Conservation (phyloP, 1,140 invertebrate species). For the Probaryconus sp. region DNA sequence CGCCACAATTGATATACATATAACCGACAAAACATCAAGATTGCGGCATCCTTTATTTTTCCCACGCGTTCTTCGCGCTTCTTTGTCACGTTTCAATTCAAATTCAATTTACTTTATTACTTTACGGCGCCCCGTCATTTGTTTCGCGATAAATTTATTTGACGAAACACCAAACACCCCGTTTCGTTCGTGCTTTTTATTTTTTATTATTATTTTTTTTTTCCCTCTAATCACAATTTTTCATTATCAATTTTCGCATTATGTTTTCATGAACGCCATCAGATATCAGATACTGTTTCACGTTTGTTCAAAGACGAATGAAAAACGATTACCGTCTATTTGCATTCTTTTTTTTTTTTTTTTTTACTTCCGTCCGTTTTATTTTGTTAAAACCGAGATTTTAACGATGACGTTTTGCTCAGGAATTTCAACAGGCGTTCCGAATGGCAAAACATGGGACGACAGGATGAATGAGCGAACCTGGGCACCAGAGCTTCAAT, state of each 20-base stretch:
- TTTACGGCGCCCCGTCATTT: slow-evolving; percentile 33
- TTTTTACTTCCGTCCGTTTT: neutral
- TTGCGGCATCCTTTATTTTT: slow-evolving; percentile 32
- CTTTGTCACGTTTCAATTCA: slow-evolving; percentile 58
- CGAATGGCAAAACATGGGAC: no score
- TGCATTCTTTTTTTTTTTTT: neutral
- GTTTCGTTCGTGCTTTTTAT: neutral
- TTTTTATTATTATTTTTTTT: no score
- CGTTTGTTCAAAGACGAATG: neutral
- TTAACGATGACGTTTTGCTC: slow-evolving; percentile 1
- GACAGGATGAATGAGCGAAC: no score
- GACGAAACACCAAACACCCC: slow-evolving; percentile 5
- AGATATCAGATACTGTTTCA: neutral
- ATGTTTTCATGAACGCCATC: slow-evolving; percentile 2
- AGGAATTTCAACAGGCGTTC: no score
- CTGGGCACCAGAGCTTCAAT: no score
- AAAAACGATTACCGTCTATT: neutral
- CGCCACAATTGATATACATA: slow-evolving; percentile 29
- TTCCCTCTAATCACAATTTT: neutral
- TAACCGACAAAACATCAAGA: slow-evolving; percentile 25
- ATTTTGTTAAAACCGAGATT: slow-evolving; percentile 2
- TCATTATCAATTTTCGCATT: slow-evolving; percentile 21
- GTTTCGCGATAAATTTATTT: slow-evolving; percentile 42
- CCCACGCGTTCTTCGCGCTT: slow-evolving; percentile 32
- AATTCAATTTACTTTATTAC: slow-evolving; percentile 57